Percentiles rank a stretch among this genome's conserved stretches.
Conservation (phyloP, 2,888 invertebrate genomes). For the Drosophila pseudotakahashii region DNA sequence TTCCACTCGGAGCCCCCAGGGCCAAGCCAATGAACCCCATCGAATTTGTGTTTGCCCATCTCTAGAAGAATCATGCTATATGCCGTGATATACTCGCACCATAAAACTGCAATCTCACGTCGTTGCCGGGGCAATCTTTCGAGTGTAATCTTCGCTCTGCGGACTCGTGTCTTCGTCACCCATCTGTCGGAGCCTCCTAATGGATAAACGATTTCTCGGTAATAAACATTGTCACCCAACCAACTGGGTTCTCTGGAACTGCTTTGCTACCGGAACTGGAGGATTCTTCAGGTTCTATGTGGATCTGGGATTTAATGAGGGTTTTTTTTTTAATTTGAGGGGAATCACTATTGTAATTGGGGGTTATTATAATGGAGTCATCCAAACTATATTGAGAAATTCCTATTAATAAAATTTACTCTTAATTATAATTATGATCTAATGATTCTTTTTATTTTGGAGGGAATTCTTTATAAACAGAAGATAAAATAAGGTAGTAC, state of each 20-base stretch:
- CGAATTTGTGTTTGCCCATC: constrained; percentile 41
- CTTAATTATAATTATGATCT: neutral
- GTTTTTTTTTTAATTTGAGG: neutral
- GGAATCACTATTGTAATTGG: neutral
- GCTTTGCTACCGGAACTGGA: constrained; percentile 4
- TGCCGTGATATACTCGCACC: constrained; percentile 32
- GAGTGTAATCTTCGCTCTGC: constrained; percentile 55
- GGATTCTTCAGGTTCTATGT: neutral
- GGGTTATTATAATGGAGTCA: neutral
- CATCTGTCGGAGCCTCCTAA: constrained; percentile 30
- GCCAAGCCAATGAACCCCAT: constrained; percentile 69
- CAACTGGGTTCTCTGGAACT: constrained; percentile 18
- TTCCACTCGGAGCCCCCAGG: constrained; percentile 39
- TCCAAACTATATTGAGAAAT: neutral
- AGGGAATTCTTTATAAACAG: no score
- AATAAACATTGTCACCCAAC: constrained; percentile 42
- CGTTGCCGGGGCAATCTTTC: constrained; percentile 59
- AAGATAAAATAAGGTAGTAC: no score
- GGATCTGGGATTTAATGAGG: no score
- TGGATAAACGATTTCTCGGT: constrained; percentile 60
- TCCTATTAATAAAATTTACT: neutral
- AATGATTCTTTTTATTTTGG: no score
- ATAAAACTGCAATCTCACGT: constrained; percentile 77
- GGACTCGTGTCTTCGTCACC: constrained; percentile 23
- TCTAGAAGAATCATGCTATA: constrained; percentile 44